These are phyloP conservation scores for Rhingia rostrata DNA, from an alignment of 2,888 invertebrate genomes.

Conservation along the genomic window DNA sequence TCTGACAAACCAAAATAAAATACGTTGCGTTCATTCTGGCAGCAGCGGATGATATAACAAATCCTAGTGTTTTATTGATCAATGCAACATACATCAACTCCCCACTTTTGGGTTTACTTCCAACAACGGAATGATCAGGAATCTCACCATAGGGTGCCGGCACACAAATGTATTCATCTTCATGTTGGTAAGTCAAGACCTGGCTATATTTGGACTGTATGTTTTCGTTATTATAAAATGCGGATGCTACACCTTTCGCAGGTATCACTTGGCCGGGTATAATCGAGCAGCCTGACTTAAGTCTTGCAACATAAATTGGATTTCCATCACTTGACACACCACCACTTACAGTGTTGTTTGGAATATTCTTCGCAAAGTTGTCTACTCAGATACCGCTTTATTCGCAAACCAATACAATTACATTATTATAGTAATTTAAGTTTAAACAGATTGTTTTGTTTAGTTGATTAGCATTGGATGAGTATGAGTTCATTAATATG, in stretches of 20 bases:
- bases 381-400: slow-evolving; percentile 31
- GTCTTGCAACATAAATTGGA: slow-evolving; percentile 30
- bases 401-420: slow-evolving; percentile 20
- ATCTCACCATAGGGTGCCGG: slow-evolving; percentile 8
- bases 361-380: slow-evolving; percentile 7
- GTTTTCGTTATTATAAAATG: slow-evolving; percentile 1
- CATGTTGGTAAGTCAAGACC: slow-evolving; percentile 21
- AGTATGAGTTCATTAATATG: background rate
- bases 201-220: slow-evolving; percentile 22
- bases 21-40: slow-evolving; percentile 9
- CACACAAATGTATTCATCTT: slow-evolving; percentile 30
- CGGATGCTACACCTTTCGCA: slow-evolving; percentile 19
- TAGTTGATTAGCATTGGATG: background rate
- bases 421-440: background rate
- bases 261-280: slow-evolving; percentile 38
- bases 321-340: slow-evolving; percentile 10
- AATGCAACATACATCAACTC: slow-evolving; percentile 37
- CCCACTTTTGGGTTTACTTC: slow-evolving; percentile 25
- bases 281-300: slow-evolving; percentile 43
- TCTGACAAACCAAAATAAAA: too few species aligned
- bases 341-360: slow-evolving; percentile 35
- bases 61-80: slow-evolving; percentile 2
- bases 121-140: slow-evolving; percentile 44
- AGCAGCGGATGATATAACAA: slow-evolving; percentile 1
- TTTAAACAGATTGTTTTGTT: slow-evolving; percentile 19